phyloP scores from a whole-genome alignment of 2,113 vertebrate species.

The Vimba vimba region DNA sequence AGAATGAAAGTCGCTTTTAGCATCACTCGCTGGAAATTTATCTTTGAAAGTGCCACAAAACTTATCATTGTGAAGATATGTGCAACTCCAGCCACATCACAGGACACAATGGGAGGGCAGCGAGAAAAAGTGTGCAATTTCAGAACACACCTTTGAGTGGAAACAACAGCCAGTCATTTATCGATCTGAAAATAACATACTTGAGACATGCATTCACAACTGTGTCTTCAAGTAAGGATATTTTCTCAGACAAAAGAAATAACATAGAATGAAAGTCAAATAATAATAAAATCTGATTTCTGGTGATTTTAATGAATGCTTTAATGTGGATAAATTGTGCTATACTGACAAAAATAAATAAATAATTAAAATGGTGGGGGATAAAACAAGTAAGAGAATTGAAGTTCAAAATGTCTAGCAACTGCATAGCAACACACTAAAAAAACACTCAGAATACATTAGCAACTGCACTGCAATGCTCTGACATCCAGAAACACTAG shows the following conservation, averaged over 20 bases:
- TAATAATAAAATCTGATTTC: not conserved
- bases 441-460: not conserved
- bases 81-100: too few relatives aligned
- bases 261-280: not conserved
- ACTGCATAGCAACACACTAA: not conserved
- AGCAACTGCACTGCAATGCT: not conserved
- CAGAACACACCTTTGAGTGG: not conserved
- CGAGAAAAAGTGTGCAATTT: not conserved
- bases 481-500: not conserved
- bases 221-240: not conserved
- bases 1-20: not conserved
- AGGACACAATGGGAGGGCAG: too few relatives aligned
- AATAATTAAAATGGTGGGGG: too few relatives aligned
- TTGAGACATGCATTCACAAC: not conserved
- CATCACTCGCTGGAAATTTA: not conserved
- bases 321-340: not conserved
- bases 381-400: not conserved
- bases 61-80: not conserved
- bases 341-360: too few relatives aligned
- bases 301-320: not conserved
- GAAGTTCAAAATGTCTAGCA: not conserved
- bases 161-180: not conserved
- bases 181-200: slow-evolving; percentile 2
- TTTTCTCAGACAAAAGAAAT: not conserved
- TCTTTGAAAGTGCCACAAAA: not conserved